Evolutionary conservation across 1,140 invertebrate genomes (phyloP).

Genomic region (Lysiphlebus fabarum): DNA sequence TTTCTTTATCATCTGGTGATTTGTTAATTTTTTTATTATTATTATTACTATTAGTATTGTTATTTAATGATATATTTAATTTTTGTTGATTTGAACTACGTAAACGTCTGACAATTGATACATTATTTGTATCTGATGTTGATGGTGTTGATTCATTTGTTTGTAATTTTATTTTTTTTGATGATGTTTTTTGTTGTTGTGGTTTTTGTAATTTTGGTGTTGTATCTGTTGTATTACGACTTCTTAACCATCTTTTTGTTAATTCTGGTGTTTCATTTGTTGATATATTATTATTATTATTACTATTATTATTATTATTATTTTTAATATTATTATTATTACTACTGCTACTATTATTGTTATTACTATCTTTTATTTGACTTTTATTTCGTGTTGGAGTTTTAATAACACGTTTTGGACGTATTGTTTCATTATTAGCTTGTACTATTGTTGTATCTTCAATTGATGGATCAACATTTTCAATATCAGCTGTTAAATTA

Average conservation of each 20-base stretch:
- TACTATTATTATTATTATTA: too few species aligned
- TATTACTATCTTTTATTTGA: conserved; percentile 5
- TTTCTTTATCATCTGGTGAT: conserved; percentile 11
- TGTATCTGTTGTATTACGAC: conserved; percentile 25
- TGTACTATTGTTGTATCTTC: conserved; percentile 24
- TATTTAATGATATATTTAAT: conserved; percentile 7
- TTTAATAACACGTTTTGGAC: conserved; percentile 32
- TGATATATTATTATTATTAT: too few species aligned
- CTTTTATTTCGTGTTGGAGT: conserved; percentile 27
- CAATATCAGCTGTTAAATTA: conserved; percentile 35
- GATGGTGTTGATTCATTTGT: neutral
- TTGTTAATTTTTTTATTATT: neutral
- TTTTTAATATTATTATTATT: too few species aligned
- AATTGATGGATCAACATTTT: conserved; percentile 23
- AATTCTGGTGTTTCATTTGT: too few species aligned
- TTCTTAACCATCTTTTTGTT: conserved; percentile 26
- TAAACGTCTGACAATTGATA: conserved; percentile 5
- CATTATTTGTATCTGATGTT: conserved; percentile 13
- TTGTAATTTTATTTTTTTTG: conserved; percentile 1
- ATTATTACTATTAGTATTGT: conserved; percentile 7
- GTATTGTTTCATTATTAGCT: conserved; percentile 13
- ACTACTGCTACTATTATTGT: too few species aligned
- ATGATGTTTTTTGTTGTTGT: conserved; percentile 23
- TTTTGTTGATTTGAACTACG: neutral
- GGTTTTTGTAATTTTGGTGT: conserved; percentile 24